These are phyloP conservation scores for Carassius gibelio DNA, from an alignment of 2,113 vertebrate species.

Conservation along the genomic window DNA sequence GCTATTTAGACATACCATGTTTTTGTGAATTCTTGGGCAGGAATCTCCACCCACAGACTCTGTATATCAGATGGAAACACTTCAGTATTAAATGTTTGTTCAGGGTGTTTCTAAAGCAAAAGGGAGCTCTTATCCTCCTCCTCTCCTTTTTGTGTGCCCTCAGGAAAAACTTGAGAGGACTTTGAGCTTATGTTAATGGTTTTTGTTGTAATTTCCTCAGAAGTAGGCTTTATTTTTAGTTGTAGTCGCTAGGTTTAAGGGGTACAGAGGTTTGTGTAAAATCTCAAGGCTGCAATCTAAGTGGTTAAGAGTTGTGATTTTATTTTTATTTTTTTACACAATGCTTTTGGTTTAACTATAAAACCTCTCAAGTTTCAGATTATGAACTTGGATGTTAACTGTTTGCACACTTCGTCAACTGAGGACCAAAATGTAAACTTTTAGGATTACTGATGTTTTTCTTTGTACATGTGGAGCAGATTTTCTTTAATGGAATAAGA, in stretches of 20 bases:
- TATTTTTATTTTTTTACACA: neutral
- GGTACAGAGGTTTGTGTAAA: conserved; percentile 1
- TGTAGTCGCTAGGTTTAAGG: conserved; percentile 30
- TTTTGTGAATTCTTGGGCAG: neutral
- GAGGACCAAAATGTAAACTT: conserved; percentile 22
- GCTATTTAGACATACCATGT: neutral
- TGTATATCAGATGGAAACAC: conserved; percentile 1
- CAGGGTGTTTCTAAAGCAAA: neutral
- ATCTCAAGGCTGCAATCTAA: neutral
- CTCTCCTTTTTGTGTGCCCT: neutral
- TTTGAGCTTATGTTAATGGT: neutral
- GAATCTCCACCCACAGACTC: conserved; percentile 7
- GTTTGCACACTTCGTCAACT: conserved; percentile 29
- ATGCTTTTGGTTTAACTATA: conserved; percentile 27
- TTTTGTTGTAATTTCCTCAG: neutral
- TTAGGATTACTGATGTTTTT: neutral
- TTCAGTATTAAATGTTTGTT: neutral
- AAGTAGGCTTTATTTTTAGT: conserved; percentile 27
- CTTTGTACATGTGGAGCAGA: neutral
- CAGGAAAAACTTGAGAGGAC: conserved; percentile 36
- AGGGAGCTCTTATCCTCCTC: neutral
- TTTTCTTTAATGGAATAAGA: neutral
- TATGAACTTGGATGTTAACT: conserved; percentile 18
- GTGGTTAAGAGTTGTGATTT: conserved; percentile 18
- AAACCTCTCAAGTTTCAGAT: conserved; percentile 22